Evolutionary conservation across 1,140 invertebrate species (phyloP).

Genomic region (Drosophila willistoni): DNA sequence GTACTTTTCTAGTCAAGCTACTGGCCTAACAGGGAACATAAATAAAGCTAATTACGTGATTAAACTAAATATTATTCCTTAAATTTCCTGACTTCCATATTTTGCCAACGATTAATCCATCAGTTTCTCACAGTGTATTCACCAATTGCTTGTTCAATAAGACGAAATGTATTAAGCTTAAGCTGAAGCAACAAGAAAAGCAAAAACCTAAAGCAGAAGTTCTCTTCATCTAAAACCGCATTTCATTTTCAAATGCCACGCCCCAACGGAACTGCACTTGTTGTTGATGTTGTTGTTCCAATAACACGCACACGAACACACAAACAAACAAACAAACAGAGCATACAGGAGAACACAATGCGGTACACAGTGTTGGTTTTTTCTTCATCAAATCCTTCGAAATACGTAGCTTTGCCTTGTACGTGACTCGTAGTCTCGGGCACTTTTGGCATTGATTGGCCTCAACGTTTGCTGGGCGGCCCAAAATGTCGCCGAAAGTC

Average conservation of each 20-base stretch:
- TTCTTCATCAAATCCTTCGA: slow-evolving; percentile 4
- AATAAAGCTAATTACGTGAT: too few relatives aligned
- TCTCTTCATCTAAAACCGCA: slow-evolving; percentile 12
- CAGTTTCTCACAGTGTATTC: slow-evolving; percentile 15
- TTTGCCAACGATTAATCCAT: not conserved
- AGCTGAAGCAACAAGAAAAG: not conserved
- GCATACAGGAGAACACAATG: not conserved
- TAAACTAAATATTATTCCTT: not conserved
- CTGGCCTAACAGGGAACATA: too few relatives aligned
- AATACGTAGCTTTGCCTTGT: not conserved
- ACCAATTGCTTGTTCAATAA: slow-evolving; percentile 10
- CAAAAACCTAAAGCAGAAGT: not conserved
- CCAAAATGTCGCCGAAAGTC: slow-evolving; percentile 39
- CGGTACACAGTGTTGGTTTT: not conserved
- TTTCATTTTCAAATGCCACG: slow-evolving; percentile 42
- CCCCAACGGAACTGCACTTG: slow-evolving; percentile 18
- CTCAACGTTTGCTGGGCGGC: slow-evolving; percentile 8
- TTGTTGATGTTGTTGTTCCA: not conserved
- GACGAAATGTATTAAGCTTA: slow-evolving; percentile 12
- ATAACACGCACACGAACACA: slow-evolving; percentile 3
- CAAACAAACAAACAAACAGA: slow-evolving; percentile 3
- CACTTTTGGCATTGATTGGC: slow-evolving; percentile 54
- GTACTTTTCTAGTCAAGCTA: too few relatives aligned
- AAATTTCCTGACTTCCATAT: not conserved
- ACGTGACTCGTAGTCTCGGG: slow-evolving; percentile 23